Percentiles rank a stretch among this genome's conserved stretches.
These are phyloP conservation scores for Potorous gilbertii DNA, from an alignment of 2,797 vertebrate species.

Conservation along the genomic window DNA sequence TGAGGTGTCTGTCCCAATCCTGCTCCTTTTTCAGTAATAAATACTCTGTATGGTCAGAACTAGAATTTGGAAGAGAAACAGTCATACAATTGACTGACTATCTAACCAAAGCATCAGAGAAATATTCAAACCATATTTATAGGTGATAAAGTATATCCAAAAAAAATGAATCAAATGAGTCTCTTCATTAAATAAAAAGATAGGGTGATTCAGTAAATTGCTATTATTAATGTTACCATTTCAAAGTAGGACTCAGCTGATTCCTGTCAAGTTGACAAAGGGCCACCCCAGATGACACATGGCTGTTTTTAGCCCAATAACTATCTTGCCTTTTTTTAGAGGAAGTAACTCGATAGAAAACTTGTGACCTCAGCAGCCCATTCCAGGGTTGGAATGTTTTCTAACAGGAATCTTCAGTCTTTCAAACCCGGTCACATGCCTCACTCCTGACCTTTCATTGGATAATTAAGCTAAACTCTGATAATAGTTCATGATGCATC, in stretches of 20 bases:
- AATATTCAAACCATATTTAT: slow-evolving; percentile 42
- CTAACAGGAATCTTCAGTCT: slow-evolving; percentile 49
- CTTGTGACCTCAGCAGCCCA: not conserved
- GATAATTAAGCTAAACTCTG: slow-evolving; percentile 4
- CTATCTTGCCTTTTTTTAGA: not conserved
- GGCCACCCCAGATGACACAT: not conserved
- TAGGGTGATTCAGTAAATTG: not conserved
- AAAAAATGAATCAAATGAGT: slow-evolving; percentile 1
- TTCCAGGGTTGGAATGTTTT: not conserved
- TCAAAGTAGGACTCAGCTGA: not conserved
- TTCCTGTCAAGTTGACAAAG: too few species aligned
- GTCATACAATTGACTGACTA: not conserved
- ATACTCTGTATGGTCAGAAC: not conserved
- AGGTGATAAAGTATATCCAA: slow-evolving; percentile 11
- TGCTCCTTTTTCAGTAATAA: not conserved
- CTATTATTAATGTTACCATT: not conserved
- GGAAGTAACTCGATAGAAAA: not conserved
- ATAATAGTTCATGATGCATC: not conserved
- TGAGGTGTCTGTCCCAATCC: not conserved
- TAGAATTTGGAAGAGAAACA: slow-evolving; percentile 48
- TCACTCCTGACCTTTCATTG: slow-evolving; percentile 38
- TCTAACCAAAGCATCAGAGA: slow-evolving; percentile 26
- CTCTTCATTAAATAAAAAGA: slow-evolving; percentile 24
- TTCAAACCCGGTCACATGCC: not conserved
- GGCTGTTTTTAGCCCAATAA: not conserved